Percentiles rank a stretch among this genome's conserved stretches.
Conservation (phyloP, 2,797 vertebrate genomes). For the Microcaecilia unicolor region DNA sequence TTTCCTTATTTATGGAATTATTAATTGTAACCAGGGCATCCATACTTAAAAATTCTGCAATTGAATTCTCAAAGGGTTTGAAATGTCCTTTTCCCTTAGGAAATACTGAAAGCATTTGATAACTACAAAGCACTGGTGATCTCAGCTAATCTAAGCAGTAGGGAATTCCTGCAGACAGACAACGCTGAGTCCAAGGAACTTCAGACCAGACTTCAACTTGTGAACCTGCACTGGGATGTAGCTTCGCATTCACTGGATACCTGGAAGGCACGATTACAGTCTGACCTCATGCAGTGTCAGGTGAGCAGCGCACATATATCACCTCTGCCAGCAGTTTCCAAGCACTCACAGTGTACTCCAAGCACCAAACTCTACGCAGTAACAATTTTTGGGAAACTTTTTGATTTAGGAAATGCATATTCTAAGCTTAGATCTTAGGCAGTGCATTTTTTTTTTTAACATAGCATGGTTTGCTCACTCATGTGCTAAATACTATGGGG, state of each 20-base stretch:
- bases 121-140: slow-evolving; percentile 75
- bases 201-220: slow-evolving; percentile 52
- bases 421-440: no score
- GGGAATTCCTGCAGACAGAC: slow-evolving; percentile 53
- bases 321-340: no score
- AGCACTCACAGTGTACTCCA: no score
- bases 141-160: slow-evolving; percentile 65
- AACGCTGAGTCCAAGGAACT: slow-evolving; percentile 57
- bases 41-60: neutral
- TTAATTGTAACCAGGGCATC: neutral
- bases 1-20: no score
- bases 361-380: no score
- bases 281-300: slow-evolving; percentile 73
- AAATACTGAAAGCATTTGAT: slow-evolving; percentile 70
- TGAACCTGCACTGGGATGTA: slow-evolving; percentile 74
- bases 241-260: slow-evolving; percentile 52
- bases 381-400: no score
- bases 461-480: no score
- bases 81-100: slow-evolving; percentile 48
- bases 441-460: no score
- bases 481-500: no score
- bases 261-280: slow-evolving; percentile 66
- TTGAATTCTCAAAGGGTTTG: neutral
- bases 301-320: no score
- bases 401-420: no score